phyloP scores from a whole-genome alignment of 2,797 vertebrate genomes.

The Notolepis coatsorum region DNA sequence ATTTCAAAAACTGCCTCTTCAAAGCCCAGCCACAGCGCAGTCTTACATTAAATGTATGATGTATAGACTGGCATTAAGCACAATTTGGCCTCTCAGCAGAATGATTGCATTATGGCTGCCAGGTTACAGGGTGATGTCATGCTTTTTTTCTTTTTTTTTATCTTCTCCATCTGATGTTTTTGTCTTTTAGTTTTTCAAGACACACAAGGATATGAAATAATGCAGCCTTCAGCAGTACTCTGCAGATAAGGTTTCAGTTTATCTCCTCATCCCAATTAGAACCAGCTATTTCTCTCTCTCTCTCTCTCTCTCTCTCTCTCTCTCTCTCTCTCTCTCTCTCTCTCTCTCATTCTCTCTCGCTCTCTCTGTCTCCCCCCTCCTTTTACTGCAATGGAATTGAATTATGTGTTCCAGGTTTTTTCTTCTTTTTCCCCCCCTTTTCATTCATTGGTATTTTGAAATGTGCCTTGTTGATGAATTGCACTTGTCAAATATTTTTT shows the following conservation, averaged over 20 bases:
- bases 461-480: slow-evolving; percentile 32
- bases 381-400: slow-evolving; percentile 30
- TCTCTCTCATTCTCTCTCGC: no score
- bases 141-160: slow-evolving; percentile 76
- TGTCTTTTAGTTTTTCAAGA: slow-evolving; percentile 67
- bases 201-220: slow-evolving; percentile 74
- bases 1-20: slow-evolving; percentile 75
- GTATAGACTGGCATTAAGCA: slow-evolving; percentile 77
- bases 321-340: no score
- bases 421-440: no score
- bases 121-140: slow-evolving; percentile 78
- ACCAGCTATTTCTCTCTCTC: slow-evolving; percentile 41
- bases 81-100: slow-evolving; percentile 61
- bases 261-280: slow-evolving; percentile 71
- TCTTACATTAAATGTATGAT: slow-evolving; percentile 78
- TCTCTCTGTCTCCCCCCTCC: no score
- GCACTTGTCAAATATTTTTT: slow-evolving; percentile 27
- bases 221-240: slow-evolving; percentile 63
- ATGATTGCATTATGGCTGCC: slow-evolving; percentile 77
- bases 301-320: no score
- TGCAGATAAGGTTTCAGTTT: slow-evolving; percentile 67
- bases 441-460: slow-evolving; percentile 48
- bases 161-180: slow-evolving; percentile 62
- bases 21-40: slow-evolving; percentile 69
- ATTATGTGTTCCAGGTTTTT: slow-evolving; percentile 33